These are phyloP conservation scores for Henicopernis longicauda DNA, from an alignment of 2,113 vertebrate species.

Conservation along the genomic window DNA sequence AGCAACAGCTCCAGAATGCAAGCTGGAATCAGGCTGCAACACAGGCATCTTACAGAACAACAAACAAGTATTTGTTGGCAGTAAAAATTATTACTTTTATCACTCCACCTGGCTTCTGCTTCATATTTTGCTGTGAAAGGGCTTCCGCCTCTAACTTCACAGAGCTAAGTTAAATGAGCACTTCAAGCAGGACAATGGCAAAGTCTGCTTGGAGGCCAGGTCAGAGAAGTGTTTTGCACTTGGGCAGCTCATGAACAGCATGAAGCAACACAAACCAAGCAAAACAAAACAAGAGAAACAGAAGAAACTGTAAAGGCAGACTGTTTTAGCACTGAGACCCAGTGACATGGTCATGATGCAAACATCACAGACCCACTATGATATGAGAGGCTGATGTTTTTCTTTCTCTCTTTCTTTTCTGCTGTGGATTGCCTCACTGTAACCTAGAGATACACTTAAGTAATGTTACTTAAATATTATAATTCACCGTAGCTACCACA, in stretches of 20 bases:
- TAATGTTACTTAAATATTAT: neutral
- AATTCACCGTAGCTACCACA: neutral
- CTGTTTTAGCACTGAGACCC: neutral
- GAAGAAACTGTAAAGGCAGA: neutral
- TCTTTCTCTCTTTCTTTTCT: neutral
- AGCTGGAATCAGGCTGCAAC: neutral
- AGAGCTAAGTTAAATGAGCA: neutral
- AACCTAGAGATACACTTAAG: neutral
- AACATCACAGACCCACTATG: neutral
- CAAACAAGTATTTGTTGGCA: neutral
- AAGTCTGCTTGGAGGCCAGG: neutral
- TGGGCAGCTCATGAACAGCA: neutral
- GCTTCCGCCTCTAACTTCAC: neutral
- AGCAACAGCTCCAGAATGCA: neutral
- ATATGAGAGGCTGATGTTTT: neutral
- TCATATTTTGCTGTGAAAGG: neutral
- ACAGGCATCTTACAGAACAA: neutral
- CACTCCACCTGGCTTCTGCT: neutral
- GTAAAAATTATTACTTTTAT: neutral
- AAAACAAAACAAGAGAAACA: neutral
- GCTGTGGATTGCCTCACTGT: neutral
- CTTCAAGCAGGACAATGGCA: neutral
- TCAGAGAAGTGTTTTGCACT: neutral
- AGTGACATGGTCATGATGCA: neutral
- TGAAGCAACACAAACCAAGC: neutral